Conservation (phyloP, 2,888 invertebrate genomes). For the Epiblema foenella region DNA sequence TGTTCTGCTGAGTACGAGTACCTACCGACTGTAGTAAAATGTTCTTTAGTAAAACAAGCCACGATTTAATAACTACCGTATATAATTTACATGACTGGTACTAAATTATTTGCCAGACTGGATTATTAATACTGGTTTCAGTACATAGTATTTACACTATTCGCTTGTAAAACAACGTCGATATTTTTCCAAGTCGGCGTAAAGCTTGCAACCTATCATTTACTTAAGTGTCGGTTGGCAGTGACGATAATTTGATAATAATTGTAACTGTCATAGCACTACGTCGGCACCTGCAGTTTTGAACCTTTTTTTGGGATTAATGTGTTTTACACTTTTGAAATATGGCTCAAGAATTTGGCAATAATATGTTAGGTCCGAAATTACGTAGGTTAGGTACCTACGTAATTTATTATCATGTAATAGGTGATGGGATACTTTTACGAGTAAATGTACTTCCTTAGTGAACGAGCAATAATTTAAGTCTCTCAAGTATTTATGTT, state of each 20-base stretch:
- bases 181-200: constrained; percentile 71
- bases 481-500: not conserved
- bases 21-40: not conserved
- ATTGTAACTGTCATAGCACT: constrained; percentile 70
- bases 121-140: constrained; percentile 68
- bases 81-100: constrained; percentile 51
- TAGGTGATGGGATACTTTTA: too few species aligned
- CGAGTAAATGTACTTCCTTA: too few species aligned
- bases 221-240: constrained; percentile 69
- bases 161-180: constrained; percentile 66
- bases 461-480: too few species aligned
- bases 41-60: constrained; percentile 1
- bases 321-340: constrained; percentile 16
- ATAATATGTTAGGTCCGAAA: not conserved
- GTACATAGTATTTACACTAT: constrained; percentile 71
- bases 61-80: constrained; percentile 15
- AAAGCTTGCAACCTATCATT: constrained; percentile 69
- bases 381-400: not conserved
- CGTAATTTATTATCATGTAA: too few species aligned
- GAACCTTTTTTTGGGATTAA: constrained; percentile 11
- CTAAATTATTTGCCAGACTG: constrained; percentile 62
- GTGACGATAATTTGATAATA: constrained; percentile 78
- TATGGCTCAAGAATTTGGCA: not conserved
- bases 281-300: constrained; percentile 53
- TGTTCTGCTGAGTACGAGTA: not conserved